A percentile compares a stretch with the other conserved stretches of the same genome.
These are phyloP conservation scores for Syngnathus rostellatus DNA, from an alignment of 2,797 vertebrate genomes.

Conservation along the genomic window DNA sequence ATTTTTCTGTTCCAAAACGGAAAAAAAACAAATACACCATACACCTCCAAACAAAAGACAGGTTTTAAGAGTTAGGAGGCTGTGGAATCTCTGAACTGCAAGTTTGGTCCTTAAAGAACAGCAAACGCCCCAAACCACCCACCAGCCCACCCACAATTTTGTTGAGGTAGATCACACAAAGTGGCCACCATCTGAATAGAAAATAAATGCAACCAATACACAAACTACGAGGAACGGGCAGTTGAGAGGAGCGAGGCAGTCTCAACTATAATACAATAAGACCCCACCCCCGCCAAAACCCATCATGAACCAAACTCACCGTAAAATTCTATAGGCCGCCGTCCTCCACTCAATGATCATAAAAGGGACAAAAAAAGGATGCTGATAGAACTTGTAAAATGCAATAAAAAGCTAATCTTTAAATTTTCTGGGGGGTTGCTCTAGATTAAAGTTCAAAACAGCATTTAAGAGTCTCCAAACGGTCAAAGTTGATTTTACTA, in stretches of 20 bases:
- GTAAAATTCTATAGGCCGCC: neutral
- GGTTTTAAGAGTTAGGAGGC: neutral
- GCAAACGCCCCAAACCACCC: neutral
- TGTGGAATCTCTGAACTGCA: conserved; percentile 4
- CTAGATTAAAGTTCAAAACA: neutral
- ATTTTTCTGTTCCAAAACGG: conserved; percentile 50
- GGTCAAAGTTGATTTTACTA: conserved; percentile 53
- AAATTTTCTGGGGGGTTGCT: neutral
- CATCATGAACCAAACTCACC: neutral
- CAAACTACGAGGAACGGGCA: neutral
- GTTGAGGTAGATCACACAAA: conserved; percentile 6
- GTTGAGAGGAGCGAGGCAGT: neutral
- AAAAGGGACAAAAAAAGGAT: neutral
- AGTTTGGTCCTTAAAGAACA: conserved; percentile 8
- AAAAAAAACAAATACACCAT: conserved; percentile 55
- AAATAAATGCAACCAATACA: conserved; percentile 1
- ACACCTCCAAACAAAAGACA: conserved; percentile 49
- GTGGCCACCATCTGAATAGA: conserved; percentile 2
- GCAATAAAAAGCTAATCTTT: neutral
- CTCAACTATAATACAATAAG: neutral
- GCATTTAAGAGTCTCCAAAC: conserved; percentile 16
- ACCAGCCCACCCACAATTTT: neutral
- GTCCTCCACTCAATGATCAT: neutral
- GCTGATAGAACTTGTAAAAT: neutral
- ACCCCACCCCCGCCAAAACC: no score